phyloP scores from a whole-genome alignment of 2,113 vertebrate species.

The human (Homo sapiens) region GRCh38 chr2:66415001-66415500 shows the following conservation, averaged over 20 bases:
- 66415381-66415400: background rate
- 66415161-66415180: background rate
- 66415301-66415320: background rate
- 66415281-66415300: background rate
- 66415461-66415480: background rate
- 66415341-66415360: background rate
- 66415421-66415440: background rate
- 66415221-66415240: background rate
- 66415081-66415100: background rate
- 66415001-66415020: background rate
- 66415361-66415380: background rate
- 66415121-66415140: background rate
- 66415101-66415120: background rate
- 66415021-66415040: rapidly evolving
- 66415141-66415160: background rate
- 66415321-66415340: background rate
- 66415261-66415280: background rate
- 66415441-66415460: slow-evolving; percentile 37
- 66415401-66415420: background rate
- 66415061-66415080: background rate
- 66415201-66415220: background rate
- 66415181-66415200: background rate
- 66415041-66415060: background rate
- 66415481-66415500: slow-evolving; percentile 3
- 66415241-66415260: background rate